phyloP scores from a whole-genome alignment of 2,888 invertebrate species.

The Fragum sueziense region DNA sequence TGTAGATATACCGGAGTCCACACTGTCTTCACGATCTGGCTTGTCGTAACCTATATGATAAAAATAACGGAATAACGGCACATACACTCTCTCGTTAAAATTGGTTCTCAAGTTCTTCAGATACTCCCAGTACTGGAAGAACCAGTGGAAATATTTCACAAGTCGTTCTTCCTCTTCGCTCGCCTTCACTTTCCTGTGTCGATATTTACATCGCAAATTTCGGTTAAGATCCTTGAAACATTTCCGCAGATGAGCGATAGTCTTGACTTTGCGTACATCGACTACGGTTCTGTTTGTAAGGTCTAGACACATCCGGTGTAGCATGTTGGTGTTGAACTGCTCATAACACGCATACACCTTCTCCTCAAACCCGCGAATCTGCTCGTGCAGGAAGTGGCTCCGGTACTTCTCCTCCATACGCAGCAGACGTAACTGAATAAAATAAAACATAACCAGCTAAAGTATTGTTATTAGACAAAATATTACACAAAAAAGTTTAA shows the following conservation, averaged over 20 bases:
- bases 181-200: slow-evolving; percentile 51
- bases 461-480: no score
- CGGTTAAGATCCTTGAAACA: slow-evolving; percentile 57
- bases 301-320: slow-evolving; percentile 64
- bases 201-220: slow-evolving; percentile 49
- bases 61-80: slow-evolving; percentile 73
- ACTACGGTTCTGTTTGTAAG: slow-evolving; percentile 58
- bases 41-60: slow-evolving; percentile 59
- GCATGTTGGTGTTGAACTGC: slow-evolving; percentile 68
- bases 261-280: slow-evolving; percentile 60
- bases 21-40: slow-evolving; percentile 61
- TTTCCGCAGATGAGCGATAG: slow-evolving; percentile 55
- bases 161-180: slow-evolving; percentile 58
- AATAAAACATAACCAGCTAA: no score
- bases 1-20: slow-evolving; percentile 66
- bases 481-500: no score
- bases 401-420: slow-evolving; percentile 70
- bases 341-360: slow-evolving; percentile 70
- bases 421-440: slow-evolving; percentile 68
- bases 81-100: slow-evolving; percentile 72
- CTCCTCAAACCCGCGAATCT: slow-evolving; percentile 73
- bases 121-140: slow-evolving; percentile 72
- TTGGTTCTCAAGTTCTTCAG: slow-evolving; percentile 67
- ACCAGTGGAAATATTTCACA: slow-evolving; percentile 75
- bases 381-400: slow-evolving; percentile 70